These are phyloP conservation scores for Caenorhabditis auriculariae DNA, from an alignment of 2,888 invertebrate species.

Conservation along the genomic window DNA sequence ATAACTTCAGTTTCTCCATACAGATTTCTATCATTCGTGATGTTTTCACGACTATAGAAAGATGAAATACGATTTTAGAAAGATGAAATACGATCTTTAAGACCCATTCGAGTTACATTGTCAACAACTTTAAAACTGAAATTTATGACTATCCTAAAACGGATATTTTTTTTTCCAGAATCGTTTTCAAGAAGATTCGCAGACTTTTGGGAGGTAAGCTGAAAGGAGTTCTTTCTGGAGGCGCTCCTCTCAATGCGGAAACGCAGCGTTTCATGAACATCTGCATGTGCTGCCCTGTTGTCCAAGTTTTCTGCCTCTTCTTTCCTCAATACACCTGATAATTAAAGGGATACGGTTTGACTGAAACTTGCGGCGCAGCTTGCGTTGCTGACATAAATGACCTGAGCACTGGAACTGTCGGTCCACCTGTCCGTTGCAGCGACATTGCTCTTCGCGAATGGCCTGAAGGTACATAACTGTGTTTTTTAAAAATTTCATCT, in stretches of 20 bases:
- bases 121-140: too few relatives aligned
- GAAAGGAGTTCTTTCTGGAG: slow-evolving; percentile 81
- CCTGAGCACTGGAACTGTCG: slow-evolving; percentile 79
- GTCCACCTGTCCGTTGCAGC: slow-evolving; percentile 81
- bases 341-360: slow-evolving; percentile 83
- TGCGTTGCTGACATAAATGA: slow-evolving; percentile 68
- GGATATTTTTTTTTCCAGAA: slow-evolving; percentile 64
- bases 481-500: not conserved
- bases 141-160: too few relatives aligned
- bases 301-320: slow-evolving; percentile 14
- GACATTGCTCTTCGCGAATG: slow-evolving; percentile 85
- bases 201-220: slow-evolving; percentile 83
- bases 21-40: too few relatives aligned
- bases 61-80: too few relatives aligned
- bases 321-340: slow-evolving; percentile 66
- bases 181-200: slow-evolving; percentile 73
- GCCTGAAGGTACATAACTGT: slow-evolving; percentile 74
- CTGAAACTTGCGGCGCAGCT: slow-evolving; percentile 94
- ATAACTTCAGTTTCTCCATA: too few relatives aligned
- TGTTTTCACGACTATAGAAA: too few relatives aligned
- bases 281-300: slow-evolving; percentile 83
- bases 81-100: too few relatives aligned
- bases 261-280: slow-evolving; percentile 89
- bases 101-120: too few relatives aligned
- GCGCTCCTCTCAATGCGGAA: slow-evolving; percentile 86